Conservation (phyloP, 2,113 vertebrate genomes). For the Tichodroma muraria region DNA sequence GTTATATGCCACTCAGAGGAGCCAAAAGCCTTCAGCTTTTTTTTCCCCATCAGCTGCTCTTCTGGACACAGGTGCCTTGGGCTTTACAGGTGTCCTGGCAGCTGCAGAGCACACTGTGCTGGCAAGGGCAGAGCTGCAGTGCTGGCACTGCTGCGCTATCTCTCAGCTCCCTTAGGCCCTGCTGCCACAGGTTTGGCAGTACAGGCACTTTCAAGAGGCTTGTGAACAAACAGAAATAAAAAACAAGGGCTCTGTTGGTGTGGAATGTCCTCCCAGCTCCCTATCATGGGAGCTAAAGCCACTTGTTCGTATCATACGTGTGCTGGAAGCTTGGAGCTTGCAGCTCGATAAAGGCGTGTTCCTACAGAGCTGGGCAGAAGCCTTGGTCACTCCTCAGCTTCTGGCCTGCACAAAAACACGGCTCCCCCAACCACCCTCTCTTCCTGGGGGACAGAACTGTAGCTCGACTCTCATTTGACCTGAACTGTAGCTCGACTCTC, state of each 20-base stretch:
- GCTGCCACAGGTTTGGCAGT: not conserved
- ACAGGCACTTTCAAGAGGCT: not conserved
- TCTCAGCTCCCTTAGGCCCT: not conserved
- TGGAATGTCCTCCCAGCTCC: not conserved
- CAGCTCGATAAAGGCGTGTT: not conserved
- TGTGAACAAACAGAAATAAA: not conserved
- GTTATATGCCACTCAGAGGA: not conserved
- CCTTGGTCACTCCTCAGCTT: not conserved
- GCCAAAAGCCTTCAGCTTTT: not conserved
- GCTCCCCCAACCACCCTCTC: rapidly evolving
- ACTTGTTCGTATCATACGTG: rapidly evolving
- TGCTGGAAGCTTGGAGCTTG: not conserved
- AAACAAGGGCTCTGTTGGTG: not conserved
- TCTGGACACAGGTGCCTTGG: not conserved
- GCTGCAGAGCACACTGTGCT: not conserved
- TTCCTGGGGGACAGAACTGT: not conserved
- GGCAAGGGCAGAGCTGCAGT: not conserved
- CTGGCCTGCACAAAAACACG: not conserved
- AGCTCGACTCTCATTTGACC: not conserved
- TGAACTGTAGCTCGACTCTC: not conserved
- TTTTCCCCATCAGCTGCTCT: not conserved
- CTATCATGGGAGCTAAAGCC: rapidly evolving
- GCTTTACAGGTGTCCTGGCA: not conserved
- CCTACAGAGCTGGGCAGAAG: not conserved
- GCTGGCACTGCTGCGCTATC: rapidly evolving